Conservation (phyloP, 2,113 vertebrate genomes). For the Myrmecophaga tridactyla region DNA sequence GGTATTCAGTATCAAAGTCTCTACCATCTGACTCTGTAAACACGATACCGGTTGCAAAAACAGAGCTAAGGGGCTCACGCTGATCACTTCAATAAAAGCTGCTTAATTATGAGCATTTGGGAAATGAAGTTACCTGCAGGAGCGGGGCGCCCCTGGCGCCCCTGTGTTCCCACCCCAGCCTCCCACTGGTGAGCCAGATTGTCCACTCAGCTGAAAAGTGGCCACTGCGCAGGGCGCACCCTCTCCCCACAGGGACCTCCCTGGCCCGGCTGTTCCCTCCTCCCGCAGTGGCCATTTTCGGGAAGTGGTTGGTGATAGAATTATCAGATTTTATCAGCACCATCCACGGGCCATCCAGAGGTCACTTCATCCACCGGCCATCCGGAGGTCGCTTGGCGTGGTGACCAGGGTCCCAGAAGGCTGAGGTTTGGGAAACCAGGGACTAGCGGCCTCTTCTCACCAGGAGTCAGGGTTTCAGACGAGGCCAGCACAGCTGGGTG, state of each 20-base stretch:
- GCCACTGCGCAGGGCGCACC: constrained; percentile 35
- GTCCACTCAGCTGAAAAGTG: constrained; percentile 79
- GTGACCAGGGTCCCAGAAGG: background rate
- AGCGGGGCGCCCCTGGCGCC: constrained; percentile 85
- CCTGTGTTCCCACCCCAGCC: constrained; percentile 85
- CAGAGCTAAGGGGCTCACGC: constrained; percentile 91
- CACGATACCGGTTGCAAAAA: constrained; percentile 93
- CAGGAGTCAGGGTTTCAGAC: background rate
- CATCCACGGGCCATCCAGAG: background rate
- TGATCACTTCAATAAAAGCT: constrained; percentile 94
- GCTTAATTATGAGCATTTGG: constrained; percentile 96
- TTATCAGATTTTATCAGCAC: background rate
- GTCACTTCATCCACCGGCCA: background rate
- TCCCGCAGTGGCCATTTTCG: background rate
- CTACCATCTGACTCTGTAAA: constrained; percentile 96
- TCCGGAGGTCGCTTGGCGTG: background rate
- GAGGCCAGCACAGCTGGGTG: background rate
- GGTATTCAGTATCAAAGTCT: constrained; percentile 98
- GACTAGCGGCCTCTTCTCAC: background rate
- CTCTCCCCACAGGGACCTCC: background rate
- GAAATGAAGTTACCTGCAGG: constrained; percentile 91
- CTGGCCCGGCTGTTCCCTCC: constrained; percentile 27
- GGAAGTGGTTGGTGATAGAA: constrained; percentile 3
- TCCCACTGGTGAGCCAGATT: constrained; percentile 79
- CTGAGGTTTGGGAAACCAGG: background rate